A percentile compares a stretch with the other conserved stretches of the same genome.
These are phyloP conservation scores for Syndactyla subalaris DNA, from an alignment of 2,797 vertebrate species.

Conservation along the genomic window DNA sequence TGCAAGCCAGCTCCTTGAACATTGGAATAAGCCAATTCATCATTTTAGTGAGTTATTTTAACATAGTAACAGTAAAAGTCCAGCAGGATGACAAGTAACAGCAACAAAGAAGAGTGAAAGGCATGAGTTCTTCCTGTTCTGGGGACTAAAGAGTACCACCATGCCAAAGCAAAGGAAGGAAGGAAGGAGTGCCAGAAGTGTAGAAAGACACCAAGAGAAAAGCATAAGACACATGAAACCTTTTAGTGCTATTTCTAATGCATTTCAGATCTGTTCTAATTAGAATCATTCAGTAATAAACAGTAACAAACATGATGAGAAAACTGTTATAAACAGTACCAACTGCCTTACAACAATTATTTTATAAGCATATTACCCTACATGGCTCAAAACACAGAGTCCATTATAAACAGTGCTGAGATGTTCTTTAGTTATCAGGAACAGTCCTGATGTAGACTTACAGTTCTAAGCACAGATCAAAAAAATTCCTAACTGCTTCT, in stretches of 20 bases:
- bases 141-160: background rate
- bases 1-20: background rate
- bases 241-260: conserved; percentile 7
- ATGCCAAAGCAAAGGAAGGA: background rate
- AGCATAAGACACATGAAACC: background rate
- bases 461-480: background rate
- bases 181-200: background rate
- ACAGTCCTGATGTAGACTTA: background rate
- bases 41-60: background rate
- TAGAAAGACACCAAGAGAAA: background rate
- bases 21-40: background rate
- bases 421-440: background rate
- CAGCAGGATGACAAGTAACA: background rate
- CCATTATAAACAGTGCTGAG: background rate
- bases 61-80: background rate
- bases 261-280: conserved; percentile 14
- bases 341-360: background rate
- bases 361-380: background rate
- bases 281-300: background rate
- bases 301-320: background rate
- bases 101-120: background rate
- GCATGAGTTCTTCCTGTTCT: background rate
- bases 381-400: background rate
- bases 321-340: background rate
- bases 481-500: background rate